phyloP scores from a whole-genome alignment of 2,888 invertebrate species.

The Aphrophora alni region DNA sequence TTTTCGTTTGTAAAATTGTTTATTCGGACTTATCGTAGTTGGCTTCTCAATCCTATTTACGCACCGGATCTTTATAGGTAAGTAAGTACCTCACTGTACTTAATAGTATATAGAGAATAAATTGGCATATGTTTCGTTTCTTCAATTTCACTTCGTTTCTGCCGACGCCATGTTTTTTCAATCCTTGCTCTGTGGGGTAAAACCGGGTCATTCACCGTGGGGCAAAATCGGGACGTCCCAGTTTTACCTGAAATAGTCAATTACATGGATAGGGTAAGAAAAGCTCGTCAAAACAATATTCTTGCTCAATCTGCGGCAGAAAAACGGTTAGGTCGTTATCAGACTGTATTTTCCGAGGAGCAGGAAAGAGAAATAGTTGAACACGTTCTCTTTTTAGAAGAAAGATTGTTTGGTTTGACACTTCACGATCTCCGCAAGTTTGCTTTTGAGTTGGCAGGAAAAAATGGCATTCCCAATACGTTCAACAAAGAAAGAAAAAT shows the following conservation, averaged over 20 bases:
- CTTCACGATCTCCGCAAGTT: conserved; percentile 30
- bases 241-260: background rate
- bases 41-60: no score
- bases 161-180: no score
- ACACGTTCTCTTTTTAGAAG: conserved; percentile 37
- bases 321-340: conserved; percentile 27
- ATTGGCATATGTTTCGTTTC: no score
- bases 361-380: conserved; percentile 31
- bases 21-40: no score
- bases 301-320: conserved; percentile 9
- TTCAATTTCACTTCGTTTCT: no score
- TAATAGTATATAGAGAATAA: no score
- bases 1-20: no score
- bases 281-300: conserved; percentile 18
- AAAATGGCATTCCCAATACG: conserved; percentile 37
- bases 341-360: conserved; percentile 34
- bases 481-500: conserved; percentile 39
- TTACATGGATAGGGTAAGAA: conserved; percentile 12
- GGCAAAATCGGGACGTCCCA: background rate
- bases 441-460: conserved; percentile 42
- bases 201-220: background rate
- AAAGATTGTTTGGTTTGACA: conserved; percentile 43
- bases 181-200: no score
- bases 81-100: no score
- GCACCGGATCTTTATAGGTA: no score